These are phyloP conservation scores for Antechinus flavipes DNA, from an alignment of 2,113 vertebrate species.

Conservation along the genomic window DNA sequence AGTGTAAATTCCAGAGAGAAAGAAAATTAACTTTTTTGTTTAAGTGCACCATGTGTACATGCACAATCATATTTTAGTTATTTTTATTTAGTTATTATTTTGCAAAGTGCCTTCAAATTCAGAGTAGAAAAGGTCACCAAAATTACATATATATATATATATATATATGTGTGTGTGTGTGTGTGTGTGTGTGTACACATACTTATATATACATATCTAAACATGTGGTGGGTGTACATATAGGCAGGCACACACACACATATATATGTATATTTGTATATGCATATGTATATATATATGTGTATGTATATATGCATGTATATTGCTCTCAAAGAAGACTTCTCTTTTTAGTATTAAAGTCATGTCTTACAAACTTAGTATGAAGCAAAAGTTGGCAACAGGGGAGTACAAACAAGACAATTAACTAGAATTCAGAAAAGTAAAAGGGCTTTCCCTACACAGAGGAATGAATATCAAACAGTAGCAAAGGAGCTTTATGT, in stretches of 20 bases:
- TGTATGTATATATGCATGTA: not conserved
- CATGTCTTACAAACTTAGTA: constrained; percentile 45
- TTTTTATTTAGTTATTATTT: constrained; percentile 54
- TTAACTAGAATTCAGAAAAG: constrained; percentile 64
- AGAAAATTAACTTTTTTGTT: constrained; percentile 39
- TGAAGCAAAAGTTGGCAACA: constrained; percentile 55
- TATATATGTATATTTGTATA: too few species aligned
- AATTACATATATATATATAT: not conserved
- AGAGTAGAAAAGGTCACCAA: constrained; percentile 6
- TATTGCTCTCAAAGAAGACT: constrained; percentile 34
- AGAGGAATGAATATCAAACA: constrained; percentile 50
- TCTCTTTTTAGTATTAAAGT: constrained; percentile 49
- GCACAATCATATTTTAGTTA: constrained; percentile 51
- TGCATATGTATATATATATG: too few species aligned
- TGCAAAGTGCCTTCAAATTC: constrained; percentile 61
- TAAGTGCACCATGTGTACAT: not conserved
- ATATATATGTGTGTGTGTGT: too few species aligned
- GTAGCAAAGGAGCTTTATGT: constrained; percentile 26
- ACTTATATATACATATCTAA: too few species aligned
- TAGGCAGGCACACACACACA: too few species aligned
- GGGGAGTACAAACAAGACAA: constrained; percentile 60
- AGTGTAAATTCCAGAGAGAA: constrained; percentile 5
- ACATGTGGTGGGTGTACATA: too few species aligned
- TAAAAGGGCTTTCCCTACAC: constrained; percentile 43
- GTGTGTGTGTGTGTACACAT: too few species aligned